Conservation (phyloP, 2,888 invertebrate genomes). For the Drosophila rubida region DNA sequence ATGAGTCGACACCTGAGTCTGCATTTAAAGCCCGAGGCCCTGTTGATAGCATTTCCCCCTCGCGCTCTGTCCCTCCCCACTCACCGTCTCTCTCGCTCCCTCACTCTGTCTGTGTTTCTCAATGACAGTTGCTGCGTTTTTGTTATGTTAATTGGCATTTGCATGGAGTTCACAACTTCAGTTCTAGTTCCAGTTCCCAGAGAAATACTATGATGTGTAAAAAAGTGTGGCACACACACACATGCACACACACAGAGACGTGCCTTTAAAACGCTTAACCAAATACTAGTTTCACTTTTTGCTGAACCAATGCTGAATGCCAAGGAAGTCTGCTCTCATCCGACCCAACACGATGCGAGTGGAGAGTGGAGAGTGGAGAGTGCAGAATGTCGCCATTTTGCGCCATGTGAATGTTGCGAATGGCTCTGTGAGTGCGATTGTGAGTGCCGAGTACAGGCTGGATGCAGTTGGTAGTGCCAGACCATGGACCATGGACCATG, state of each 20-base stretch:
- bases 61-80: too few relatives aligned
- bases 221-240: constrained; percentile 18
- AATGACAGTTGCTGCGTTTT: constrained; percentile 51
- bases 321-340: constrained; percentile 57
- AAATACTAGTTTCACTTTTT: constrained; percentile 76
- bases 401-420: constrained; percentile 41
- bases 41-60: constrained; percentile 37
- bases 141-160: constrained; percentile 80
- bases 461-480: constrained; percentile 1
- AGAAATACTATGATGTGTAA: background rate
- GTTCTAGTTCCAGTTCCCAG: constrained; percentile 26
- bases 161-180: constrained; percentile 35
- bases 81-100: background rate
- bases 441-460: constrained; percentile 35
- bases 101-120: background rate
- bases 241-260: constrained; percentile 41
- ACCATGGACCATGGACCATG: constrained; percentile 30
- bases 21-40: constrained; percentile 62
- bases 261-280: constrained; percentile 79
- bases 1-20: constrained; percentile 76
- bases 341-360: constrained; percentile 36
- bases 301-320: constrained; percentile 60
- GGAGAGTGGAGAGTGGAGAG: constrained; percentile 60
- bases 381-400: constrained; percentile 73
- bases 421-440: constrained; percentile 37